phyloP scores from a whole-genome alignment of 2,113 vertebrate species.

The Galeopterus variegatus region DNA sequence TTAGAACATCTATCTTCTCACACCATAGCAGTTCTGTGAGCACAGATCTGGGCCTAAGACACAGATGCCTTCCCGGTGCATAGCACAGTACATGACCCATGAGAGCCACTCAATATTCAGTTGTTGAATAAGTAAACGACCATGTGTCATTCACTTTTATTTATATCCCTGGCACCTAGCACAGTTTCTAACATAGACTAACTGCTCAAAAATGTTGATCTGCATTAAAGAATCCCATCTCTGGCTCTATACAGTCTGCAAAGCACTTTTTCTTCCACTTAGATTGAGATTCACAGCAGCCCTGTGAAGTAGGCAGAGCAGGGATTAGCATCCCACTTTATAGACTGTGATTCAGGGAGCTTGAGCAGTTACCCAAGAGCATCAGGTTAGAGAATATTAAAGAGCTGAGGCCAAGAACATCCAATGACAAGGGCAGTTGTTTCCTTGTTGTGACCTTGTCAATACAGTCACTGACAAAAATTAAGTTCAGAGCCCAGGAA shows the following conservation, averaged over 20 bases:
- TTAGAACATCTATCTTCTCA: not conserved
- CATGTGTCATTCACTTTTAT: not conserved
- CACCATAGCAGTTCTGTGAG: not conserved
- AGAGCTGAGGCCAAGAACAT: not conserved
- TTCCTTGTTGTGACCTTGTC: not conserved
- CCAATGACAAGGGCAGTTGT: not conserved
- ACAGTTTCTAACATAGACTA: not conserved
- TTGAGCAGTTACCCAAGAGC: not conserved
- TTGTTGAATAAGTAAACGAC: not conserved
- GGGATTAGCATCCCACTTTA: not conserved
- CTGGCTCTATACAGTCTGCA: constrained; percentile 21
- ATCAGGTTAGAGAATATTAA: not conserved
- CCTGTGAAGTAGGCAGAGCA: not conserved
- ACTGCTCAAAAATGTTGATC: not conserved
- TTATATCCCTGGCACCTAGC: not conserved
- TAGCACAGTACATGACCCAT: not conserved
- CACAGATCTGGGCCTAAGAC: not conserved
- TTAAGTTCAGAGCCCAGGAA: not conserved
- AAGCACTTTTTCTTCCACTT: not conserved
- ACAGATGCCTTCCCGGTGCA: not conserved
- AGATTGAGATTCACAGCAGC: not conserved
- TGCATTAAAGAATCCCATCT: not conserved
- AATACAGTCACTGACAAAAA: not conserved
- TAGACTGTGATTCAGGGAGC: not conserved
- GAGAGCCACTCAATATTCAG: not conserved